Evolutionary conservation across 2,888 invertebrate genomes (phyloP), one percentile per base, ranked within the genome.

Genomic region (Zele albiditarsus): DNA sequence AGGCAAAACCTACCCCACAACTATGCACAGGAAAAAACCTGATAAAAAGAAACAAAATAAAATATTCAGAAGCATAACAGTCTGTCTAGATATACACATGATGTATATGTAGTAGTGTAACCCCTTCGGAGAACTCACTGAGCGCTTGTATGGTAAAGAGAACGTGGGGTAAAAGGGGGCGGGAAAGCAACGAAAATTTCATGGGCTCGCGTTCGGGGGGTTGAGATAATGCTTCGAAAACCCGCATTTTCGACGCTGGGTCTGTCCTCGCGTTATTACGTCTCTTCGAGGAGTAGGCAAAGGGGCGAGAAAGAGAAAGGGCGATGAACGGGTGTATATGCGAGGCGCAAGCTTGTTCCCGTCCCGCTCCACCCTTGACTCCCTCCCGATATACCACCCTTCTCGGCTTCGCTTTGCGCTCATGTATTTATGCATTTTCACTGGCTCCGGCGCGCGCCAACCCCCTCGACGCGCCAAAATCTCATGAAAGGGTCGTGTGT

Each of bases 381-480:
- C 66, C 72, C 38, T 60, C 53, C 62, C 31, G 62, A 28, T 53
- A 20, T 10, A 53, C 53, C 53, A 31, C 20, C 69, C 53, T 71
- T 65, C 82, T 75, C 73, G 81, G 82, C 80, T 82, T 81, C 81
- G 77, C 80, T 69, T 80, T 76, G 80, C 82, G 82, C 84, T 88
- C 87, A 88, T 88, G 87, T 88, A 88, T 88, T 88, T 88, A 88
- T 88, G 86, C 86, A 88, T 88, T 88, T 86, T 79, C 77, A 77
- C 78, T 58, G 60, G 75, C 71, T 71, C 65, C 69, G 58, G 73
- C 25, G 70, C 66, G 42, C 42, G 57, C 62, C 31, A 20, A 42
- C 27, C 14, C 53, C 69, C 63, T 38, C 63, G 31, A 38, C 69
- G 46, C 71, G 46, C 71, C 71, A 46, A 28, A 71, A 70, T 63